phyloP scores from a whole-genome alignment of 2,113 vertebrate genomes.

The Chionodraco myersi region DNA sequence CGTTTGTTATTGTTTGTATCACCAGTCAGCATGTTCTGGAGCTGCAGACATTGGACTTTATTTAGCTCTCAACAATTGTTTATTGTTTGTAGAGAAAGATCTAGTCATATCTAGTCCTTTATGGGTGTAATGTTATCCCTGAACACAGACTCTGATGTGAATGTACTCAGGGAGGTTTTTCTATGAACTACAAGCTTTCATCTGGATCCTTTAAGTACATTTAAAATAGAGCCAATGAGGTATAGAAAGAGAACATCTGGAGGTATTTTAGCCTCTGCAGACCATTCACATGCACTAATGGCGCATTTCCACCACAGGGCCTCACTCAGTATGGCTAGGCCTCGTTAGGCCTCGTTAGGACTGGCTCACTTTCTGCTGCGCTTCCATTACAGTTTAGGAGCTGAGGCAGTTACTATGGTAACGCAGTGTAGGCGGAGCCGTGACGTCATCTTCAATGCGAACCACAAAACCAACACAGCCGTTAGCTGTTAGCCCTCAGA shows the following conservation, averaged over 20 bases:
- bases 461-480: too few species aligned
- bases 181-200: conserved; percentile 39
- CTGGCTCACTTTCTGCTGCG: too few species aligned
- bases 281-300: too few species aligned
- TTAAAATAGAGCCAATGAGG: not conserved
- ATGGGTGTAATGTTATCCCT: conserved; percentile 1
- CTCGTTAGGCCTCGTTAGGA: too few species aligned
- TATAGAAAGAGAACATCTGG: not conserved
- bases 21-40: not conserved
- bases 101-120: not conserved
- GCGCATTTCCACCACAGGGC: too few species aligned
- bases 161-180: conserved; percentile 29
- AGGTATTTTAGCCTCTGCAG: too few species aligned
- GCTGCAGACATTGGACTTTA: conserved; percentile 11
- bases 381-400: too few species aligned
- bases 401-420: too few species aligned
- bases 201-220: conserved; percentile 17
- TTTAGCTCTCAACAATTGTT: conserved; percentile 2
- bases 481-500: too few species aligned
- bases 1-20: not conserved
- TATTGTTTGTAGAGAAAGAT: not conserved
- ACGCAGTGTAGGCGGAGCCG: too few species aligned
- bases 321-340: too few species aligned
- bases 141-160: conserved; percentile 6
- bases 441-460: too few species aligned